Conservation (phyloP, 1,140 invertebrate genomes). For the Phenacoccus solenopsis region DNA sequence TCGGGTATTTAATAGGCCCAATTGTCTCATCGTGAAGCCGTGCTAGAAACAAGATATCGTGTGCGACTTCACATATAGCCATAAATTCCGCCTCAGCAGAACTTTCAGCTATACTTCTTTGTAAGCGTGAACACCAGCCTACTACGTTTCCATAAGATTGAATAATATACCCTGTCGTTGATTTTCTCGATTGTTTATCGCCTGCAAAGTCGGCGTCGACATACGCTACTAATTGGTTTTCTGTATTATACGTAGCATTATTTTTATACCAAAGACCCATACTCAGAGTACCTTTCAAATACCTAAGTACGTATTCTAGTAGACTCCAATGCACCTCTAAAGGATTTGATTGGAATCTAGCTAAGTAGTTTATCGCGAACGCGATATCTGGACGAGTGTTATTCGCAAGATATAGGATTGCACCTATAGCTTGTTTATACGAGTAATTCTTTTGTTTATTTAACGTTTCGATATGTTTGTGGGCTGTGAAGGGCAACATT, state of each 20-base stretch:
- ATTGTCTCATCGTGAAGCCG: slow-evolving; percentile 6
- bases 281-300: slow-evolving; percentile 31
- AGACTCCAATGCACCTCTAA: too few relatives aligned
- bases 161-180: slow-evolving; percentile 30
- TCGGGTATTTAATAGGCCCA: neutral
- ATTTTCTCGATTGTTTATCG: slow-evolving; percentile 26
- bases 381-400: too few relatives aligned
- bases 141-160: slow-evolving; percentile 27
- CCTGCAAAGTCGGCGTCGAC: slow-evolving; percentile 31
- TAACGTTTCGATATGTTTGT: neutral
- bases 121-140: slow-evolving; percentile 26
- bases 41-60: slow-evolving; percentile 21
- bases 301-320: slow-evolving; percentile 29
- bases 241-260: neutral
- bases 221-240: slow-evolving; percentile 22
- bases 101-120: slow-evolving; percentile 17
- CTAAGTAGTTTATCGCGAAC: too few relatives aligned
- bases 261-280: slow-evolving; percentile 21
- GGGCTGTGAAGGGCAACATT: too few relatives aligned
- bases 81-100: slow-evolving; percentile 24
- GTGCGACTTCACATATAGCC: slow-evolving; percentile 10
- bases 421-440: too few relatives aligned
- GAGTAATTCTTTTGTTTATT: too few relatives aligned
- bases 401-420: too few relatives aligned
- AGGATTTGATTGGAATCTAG: too few relatives aligned